Evolutionary conservation across 2,797 vertebrate genomes (phyloP), one percentile per base, ranked within the genome.

Genomic region (Harpagifer antarcticus): DNA sequence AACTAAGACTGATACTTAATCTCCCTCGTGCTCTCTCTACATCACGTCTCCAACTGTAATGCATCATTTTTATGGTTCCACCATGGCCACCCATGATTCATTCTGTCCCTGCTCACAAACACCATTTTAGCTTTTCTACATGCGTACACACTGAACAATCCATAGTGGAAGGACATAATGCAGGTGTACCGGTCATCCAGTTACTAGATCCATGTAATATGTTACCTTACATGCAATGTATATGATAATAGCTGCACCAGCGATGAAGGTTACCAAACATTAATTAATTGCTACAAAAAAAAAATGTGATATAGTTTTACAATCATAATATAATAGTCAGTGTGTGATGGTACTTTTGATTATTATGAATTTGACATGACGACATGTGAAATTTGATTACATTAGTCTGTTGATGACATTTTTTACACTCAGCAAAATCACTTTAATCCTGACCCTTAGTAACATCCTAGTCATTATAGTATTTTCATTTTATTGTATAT

Each of bases 31-130:
- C 42, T 58, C 16, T 57, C 1, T 57, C 45, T 52, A 12, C 20
- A 58, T 15, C 11, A 37, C 43, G 16, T 53, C 33, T 47, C 33
- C 6, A 44, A 47, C 5, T 15, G 15, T 52, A 57, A 77, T 65
- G 7, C 4, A 56, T 67, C 19, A 74, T 45, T 60, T 74, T 68
- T 64, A 72, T 74, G 17, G 37, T 9, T 47, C 57, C 33, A 40
- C 20, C 63, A 54, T 4, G 15, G 20, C 47, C 16, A 37, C 14
- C 23, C 12, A n/a, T 76, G 47, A 69, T 65, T 78, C 58, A 71
- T 17, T 75, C 16, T 54, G 12, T 20, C 17, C 3, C 15, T 45
- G 16, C 14, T 54, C 16, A 59, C 27, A 56, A 54, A 60, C n/a
- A 27, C 57, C 48, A 59, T n/a, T 3, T 17, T 12, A 2, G 10